Evolutionary conservation across 1,140 invertebrate species (phyloP).

Genomic region (Drosophila equinoxialis): DNA sequence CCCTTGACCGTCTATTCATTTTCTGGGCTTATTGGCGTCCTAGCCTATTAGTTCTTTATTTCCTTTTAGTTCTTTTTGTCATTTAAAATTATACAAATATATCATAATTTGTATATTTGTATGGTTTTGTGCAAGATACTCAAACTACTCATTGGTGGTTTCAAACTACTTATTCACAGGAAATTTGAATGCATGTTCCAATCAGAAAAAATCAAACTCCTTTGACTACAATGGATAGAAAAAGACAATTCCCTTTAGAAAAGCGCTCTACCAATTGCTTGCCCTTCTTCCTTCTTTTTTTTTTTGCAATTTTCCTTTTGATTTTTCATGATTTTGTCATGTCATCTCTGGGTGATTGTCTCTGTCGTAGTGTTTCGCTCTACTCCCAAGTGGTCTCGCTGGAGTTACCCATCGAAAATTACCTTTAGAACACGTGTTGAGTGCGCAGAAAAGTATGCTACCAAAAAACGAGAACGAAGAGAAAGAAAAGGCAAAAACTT

Average conservation of each 20-base stretch:
- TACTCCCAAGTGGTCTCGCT: slow-evolving; percentile 54
- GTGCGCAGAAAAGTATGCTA: slow-evolving; percentile 62
- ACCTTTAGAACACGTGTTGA: slow-evolving; percentile 75
- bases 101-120: too few species aligned
- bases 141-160: too few species aligned
- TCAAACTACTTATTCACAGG: too few species aligned
- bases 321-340: slow-evolving; percentile 42
- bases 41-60: too few species aligned
- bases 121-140: too few species aligned
- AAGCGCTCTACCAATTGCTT: neutral
- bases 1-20: too few species aligned
- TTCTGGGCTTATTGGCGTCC: too few species aligned
- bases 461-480: slow-evolving; percentile 10
- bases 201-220: neutral
- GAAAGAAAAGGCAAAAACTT: slow-evolving; percentile 45
- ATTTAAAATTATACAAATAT: too few species aligned
- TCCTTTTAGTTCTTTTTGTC: too few species aligned
- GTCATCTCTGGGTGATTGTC: slow-evolving; percentile 29
- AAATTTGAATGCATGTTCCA: neutral
- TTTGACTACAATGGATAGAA: neutral
- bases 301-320: neutral
- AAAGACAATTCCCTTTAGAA: slow-evolving; percentile 17
- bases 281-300: neutral
- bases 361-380: slow-evolving; percentile 22
- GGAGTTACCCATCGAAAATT: slow-evolving; percentile 45